Evolutionary conservation across 2,113 vertebrate species (phyloP), one percentile per base, ranked within the genome.

Genomic region (Willisornis vidua): DNA sequence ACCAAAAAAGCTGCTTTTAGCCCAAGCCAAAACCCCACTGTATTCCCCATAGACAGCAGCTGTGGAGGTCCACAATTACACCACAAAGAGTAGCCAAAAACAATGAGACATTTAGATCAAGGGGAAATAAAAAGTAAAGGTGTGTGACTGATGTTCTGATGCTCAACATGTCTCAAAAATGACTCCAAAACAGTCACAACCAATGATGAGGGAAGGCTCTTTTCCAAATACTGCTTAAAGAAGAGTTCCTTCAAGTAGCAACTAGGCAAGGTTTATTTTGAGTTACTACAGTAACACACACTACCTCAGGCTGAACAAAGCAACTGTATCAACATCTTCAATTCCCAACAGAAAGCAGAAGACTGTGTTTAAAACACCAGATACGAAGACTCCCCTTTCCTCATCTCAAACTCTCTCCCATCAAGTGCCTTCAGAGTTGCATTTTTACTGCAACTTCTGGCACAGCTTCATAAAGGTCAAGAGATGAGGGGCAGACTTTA

Each of bases 161-260:
- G 93, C 93, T 24, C 71, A 96, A 10, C 8, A 12, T 76, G 79
- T 63, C 87, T 91, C 95, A 94, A 49, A 96, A 97, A 95, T 93
- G 10, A 88, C 72, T 94, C 78, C 74, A 91, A 72, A 96, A 84
- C 41, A 72, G 59, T 90, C 87, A 96, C 68, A 95, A 95, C 22
- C 87, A 85, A 39, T 28, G 45, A 28, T 58, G 89, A 92, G 63
- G 67, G 22, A 92, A 86, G 41, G 55, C 78, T 88, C 51, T 78
- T 85, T 62, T 90, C 70, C 89, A 97, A 96, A 84, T 65, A 92
- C 28, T 65, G 77, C 58, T 96, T 82, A 45, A 95, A 94, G 85
- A 80, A 84, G 74, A 94, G 57, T 62, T 94, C 76, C 61, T 97
- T 92, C 63, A 91, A 71, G 55, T 43, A 95, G 66, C n/a, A 70